A percentile compares a stretch with the other conserved stretches of the same genome.
These are phyloP conservation scores for Chionodraco myersi DNA, from an alignment of 2,113 vertebrate genomes.

Conservation along the genomic window DNA sequence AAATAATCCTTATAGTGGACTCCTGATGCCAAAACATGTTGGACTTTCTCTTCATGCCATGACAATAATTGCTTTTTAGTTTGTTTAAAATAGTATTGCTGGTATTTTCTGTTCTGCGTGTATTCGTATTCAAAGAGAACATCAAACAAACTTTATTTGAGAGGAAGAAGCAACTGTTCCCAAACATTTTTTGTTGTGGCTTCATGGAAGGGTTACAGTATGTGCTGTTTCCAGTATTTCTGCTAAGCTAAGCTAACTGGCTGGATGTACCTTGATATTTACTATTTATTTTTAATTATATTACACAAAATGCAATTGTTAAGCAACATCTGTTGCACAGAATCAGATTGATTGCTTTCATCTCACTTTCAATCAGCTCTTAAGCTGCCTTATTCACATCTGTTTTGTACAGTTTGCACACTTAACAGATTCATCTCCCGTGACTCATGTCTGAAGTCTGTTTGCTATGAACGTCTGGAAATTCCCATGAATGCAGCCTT, in stretches of 20 bases:
- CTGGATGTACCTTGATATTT: not conserved
- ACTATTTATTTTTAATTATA: too few relatives aligned
- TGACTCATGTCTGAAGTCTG: slow-evolving; percentile 75
- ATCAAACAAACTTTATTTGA: too few relatives aligned
- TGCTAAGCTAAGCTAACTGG: not conserved
- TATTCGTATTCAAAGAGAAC: too few relatives aligned
- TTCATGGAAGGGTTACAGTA: not conserved
- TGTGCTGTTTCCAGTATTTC: not conserved
- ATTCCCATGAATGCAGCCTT: slow-evolving; percentile 56
- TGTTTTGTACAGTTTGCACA: slow-evolving; percentile 49
- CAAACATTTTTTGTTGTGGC: too few relatives aligned
- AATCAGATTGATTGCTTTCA: slow-evolving; percentile 2
- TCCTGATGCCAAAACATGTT: too few relatives aligned
- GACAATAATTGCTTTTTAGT: too few relatives aligned
- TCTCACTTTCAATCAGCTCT: not conserved
- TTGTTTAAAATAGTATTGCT: too few relatives aligned
- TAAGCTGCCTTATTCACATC: slow-evolving; percentile 44
- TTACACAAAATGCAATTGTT: not conserved
- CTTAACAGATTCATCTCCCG: slow-evolving; percentile 35
- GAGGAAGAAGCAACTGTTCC: too few relatives aligned
- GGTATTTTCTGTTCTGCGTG: too few relatives aligned
- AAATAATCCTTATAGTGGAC: too few relatives aligned
- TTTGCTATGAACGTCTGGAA: slow-evolving; percentile 66
- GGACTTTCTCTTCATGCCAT: too few relatives aligned
- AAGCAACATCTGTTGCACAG: not conserved